Base-by-base conservation (phyloP, 2,888 invertebrate genomes). In the Lasioglossum pauxillum region DNA sequence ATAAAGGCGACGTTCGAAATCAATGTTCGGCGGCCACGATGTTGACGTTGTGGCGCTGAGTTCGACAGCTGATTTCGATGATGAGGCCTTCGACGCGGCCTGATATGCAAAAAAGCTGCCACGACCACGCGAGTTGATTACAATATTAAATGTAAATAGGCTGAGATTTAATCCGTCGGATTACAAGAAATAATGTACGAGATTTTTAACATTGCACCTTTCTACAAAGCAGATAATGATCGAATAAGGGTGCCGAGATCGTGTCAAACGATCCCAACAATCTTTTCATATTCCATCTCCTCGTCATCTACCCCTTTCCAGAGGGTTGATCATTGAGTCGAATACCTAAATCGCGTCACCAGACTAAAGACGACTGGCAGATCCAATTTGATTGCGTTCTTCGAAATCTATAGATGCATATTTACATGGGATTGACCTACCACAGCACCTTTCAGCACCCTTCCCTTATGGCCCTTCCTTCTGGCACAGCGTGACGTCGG, bases 341-440 rank as follows among this genome's bases (percentile, higher is more conserved):
- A 23, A 19, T 38, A 38, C 8, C 69, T 35, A 69, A 38, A 69
- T 69, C 69, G 69, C 69, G 69, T 38, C 38, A 38, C 23, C 35
- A 23, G 23, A 38, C 23, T 38, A 38, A 69, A 69, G 35, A 69
- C 38, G 35, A 35, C 35, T 2, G 23, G 23, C 10, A 35, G 4
- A 69, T 69, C 69, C 23, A 69, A 38, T 38, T 38, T 38, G 69
- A 69, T 69, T 38, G 35, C 38, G 69, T 69, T 69, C 69, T 38
- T 38, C 38, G 69, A 38, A 23, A 69, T 69, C 69, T 38, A 38
- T 38, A 38, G 38, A 69, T 38, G 72, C 72, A 44, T 90, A 85
- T 90, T 90, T 90, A 88, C 89, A 78, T 89, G 88, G 86, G 75
- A 89, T 90, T 89, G 90, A 90, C 85, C 85, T 84, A 82, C 82